Conservation (phyloP, 2,113 vertebrate genomes). For the Pterocles burchelli region DNA sequence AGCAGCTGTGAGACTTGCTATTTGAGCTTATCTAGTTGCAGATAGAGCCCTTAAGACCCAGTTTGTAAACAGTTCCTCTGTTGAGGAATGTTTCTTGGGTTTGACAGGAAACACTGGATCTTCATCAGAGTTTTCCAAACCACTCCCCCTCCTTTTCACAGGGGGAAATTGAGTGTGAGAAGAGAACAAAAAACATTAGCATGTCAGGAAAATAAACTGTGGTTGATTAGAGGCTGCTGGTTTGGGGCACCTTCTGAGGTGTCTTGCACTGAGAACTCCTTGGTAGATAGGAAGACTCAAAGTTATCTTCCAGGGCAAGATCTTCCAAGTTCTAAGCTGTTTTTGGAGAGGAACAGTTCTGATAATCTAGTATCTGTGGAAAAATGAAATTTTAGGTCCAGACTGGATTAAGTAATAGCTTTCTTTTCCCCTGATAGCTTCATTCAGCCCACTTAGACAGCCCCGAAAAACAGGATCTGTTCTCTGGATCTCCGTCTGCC, state of each 20-base stretch:
- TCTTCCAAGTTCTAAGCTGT: background rate
- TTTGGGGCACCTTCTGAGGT: background rate
- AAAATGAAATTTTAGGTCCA: background rate
- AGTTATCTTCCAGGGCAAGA: background rate
- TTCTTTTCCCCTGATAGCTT: background rate
- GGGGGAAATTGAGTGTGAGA: background rate
- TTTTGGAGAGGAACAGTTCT: background rate
- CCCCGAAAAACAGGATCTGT: background rate
- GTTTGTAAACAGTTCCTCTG: conserved; percentile 58
- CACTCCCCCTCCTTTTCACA: background rate
- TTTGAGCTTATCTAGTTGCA: conserved; percentile 61
- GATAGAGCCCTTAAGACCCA: conserved; percentile 69
- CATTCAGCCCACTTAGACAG: rapidly evolving
- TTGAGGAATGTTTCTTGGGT: background rate
- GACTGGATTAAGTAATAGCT: background rate
- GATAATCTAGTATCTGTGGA: background rate
- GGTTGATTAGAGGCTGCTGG: background rate
- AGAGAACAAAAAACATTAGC: background rate
- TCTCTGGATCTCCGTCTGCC: background rate
- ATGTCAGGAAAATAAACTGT: background rate
- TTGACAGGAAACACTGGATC: background rate
- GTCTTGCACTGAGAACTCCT: background rate
- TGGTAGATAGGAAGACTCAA: background rate
- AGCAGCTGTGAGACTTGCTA: conserved; percentile 73
- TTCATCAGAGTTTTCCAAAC: background rate